Conservation (phyloP, 2,888 invertebrate species). For the Hydroisotoma schaefferi region DNA sequence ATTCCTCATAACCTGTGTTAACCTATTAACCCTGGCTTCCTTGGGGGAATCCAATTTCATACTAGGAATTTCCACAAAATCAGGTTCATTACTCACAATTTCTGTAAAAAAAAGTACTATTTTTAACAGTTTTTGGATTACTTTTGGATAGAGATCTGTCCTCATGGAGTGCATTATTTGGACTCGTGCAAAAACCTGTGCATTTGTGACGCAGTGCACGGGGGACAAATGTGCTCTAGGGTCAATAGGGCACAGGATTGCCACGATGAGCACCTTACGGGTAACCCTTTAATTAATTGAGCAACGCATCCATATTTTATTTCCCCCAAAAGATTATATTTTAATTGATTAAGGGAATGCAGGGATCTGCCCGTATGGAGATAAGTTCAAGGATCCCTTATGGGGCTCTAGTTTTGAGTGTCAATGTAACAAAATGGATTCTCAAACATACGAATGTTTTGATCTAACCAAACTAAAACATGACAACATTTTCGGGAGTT, state of each 20-base stretch:
- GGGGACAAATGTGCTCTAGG: neutral
- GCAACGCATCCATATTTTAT: no score
- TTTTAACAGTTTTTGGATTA: no score
- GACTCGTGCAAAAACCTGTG: constrained; percentile 24
- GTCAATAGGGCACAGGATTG: neutral
- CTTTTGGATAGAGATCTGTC: constrained; percentile 27
- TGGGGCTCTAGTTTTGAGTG: constrained; percentile 21
- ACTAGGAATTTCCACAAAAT: no score
- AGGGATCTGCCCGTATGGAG: constrained; percentile 20
- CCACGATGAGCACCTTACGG: no score
- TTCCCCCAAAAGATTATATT: no score
- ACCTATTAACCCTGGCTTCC: no score
- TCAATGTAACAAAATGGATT: constrained; percentile 23
- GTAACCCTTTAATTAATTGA: no score
- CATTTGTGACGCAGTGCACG: constrained; percentile 13
- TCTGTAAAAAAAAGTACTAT: no score
- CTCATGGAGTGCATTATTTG: constrained; percentile 24
- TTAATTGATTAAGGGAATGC: no score
- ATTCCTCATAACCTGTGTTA: no score
- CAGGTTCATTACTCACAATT: no score
- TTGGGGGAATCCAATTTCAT: no score
- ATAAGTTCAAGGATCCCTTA: constrained; percentile 12
- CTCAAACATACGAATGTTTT: constrained; percentile 32
- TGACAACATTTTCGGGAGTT: neutral
- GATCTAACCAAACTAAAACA: constrained; percentile 5